phyloP scores from a whole-genome alignment of 1,140 invertebrate species.

The Pseudomyrmex flavicornis region DNA sequence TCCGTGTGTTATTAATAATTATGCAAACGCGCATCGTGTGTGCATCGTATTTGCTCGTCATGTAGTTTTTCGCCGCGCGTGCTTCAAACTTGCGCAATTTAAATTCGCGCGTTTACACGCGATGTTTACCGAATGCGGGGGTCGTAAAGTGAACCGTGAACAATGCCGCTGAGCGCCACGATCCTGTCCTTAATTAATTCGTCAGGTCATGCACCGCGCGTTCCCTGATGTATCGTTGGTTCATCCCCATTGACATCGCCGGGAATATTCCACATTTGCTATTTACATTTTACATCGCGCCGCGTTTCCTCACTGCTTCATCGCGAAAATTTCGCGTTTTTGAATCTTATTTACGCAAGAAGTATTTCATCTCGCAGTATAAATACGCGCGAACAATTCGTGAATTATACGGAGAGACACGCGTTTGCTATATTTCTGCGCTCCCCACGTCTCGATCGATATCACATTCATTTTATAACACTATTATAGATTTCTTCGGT shows the following conservation, averaged over 20 bases:
- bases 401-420: no score
- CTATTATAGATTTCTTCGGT: background rate
- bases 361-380: no score
- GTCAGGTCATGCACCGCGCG: constrained; percentile 12
- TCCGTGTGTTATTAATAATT: background rate
- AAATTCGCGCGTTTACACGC: constrained; percentile 30
- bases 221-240: constrained; percentile 46
- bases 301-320: background rate
- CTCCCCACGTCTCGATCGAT: background rate
- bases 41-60: background rate
- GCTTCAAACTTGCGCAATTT: constrained; percentile 8
- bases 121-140: constrained; percentile 15
- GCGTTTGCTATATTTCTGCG: background rate
- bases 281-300: constrained; percentile 42
- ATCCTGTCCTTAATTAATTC: constrained; percentile 60
- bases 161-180: constrained; percentile 44
- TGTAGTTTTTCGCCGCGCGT: constrained; percentile 4
- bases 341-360: background rate
- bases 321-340: background rate
- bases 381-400: no score
- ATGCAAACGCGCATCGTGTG: background rate
- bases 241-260: constrained; percentile 26
- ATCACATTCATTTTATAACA: background rate
- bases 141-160: constrained; percentile 45
- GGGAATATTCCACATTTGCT: constrained; percentile 33